These are phyloP conservation scores for Theretra japonica DNA, from an alignment of 2,888 invertebrate genomes.

Conservation along the genomic window DNA sequence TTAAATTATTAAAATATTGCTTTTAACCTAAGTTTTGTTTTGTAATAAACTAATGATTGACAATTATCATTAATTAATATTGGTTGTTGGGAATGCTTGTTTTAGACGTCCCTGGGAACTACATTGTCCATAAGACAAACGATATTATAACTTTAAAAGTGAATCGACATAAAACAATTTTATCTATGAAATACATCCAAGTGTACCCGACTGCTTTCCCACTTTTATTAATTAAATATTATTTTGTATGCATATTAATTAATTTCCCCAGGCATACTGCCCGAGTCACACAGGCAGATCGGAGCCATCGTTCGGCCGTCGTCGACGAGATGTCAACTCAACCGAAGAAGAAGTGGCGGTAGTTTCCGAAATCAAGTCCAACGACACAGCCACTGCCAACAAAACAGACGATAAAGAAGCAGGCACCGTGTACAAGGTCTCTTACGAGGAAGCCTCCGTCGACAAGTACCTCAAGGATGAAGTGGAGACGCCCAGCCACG, in stretches of 20 bases:
- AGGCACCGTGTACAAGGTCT: conserved; percentile 69
- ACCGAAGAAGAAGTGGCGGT: conserved; percentile 62
- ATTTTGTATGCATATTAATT: not conserved
- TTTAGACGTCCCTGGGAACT: no score
- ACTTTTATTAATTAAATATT: no score
- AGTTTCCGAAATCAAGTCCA: conserved; percentile 60
- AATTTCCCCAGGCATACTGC: conserved; percentile 88
- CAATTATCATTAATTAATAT: no score
- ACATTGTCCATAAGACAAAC: no score
- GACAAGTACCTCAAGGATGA: conserved; percentile 80
- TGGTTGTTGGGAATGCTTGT: no score
- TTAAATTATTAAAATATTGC: no score
- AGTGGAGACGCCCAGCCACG: conserved; percentile 89
- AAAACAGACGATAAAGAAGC: conserved; percentile 56
- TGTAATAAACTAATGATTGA: no score
- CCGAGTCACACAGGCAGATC: conserved; percentile 92
- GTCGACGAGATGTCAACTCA: conserved; percentile 83
- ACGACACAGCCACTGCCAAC: conserved; percentile 49
- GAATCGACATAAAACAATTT: no score
- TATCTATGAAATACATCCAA: no score
- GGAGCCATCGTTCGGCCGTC: conserved; percentile 92
- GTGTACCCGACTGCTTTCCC: no score
- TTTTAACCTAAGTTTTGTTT: no score
- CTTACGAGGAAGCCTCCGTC: conserved; percentile 71
- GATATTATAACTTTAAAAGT: no score